Base-by-base conservation (phyloP, 1,140 invertebrate genomes). In the Drosophila hydei region DNA sequence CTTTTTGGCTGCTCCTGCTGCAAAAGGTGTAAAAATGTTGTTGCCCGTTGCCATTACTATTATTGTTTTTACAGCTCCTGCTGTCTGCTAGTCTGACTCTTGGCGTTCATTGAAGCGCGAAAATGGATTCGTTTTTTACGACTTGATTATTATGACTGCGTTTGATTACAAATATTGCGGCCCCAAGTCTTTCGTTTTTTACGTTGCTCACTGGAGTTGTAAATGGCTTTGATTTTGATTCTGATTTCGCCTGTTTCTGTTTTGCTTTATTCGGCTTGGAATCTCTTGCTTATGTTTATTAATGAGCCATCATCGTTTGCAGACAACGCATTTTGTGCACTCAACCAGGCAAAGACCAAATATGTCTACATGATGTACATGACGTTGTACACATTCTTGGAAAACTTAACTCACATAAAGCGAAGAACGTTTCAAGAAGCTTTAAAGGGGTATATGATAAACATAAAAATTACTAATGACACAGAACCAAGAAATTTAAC, bases 101-200 rank as follows among this genome's bases (percentile, higher is more conserved):
- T 50, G 54, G 16, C 47, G 63, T 59, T 68, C 59, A 83, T 83
- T 89, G 72, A 83, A 88, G 84, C 79, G 83, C 84, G 72, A 89
- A 88, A 88, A 88, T 88, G 83, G 84, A 88, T 88, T 88, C 83
- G 83, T 88, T 88, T 87, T 87, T 88, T 88, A 88, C 83, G 83
- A 88, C 78, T 88, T 88, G 83, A 88, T 88, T 88, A 88, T 88
- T 88, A 88, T 88, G 83, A 79, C 83, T 89, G 84, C 83, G 79
- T 89, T 88, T 88, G 83, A 88, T 88, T 88, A 88, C 83, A 83
- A 89, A 83, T 89, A 83, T 83, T 87, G 83, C 67, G 43, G 42
- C 71, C 56, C 54, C 19, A 42, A 59, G 9, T 58, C 51, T 9
- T 55, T 43, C 21, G 21, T 36, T 51, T 75, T 43, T 75, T 70